Evolutionary conservation across 2,797 vertebrate species (phyloP).

Genomic region (Argya squamiceps): DNA sequence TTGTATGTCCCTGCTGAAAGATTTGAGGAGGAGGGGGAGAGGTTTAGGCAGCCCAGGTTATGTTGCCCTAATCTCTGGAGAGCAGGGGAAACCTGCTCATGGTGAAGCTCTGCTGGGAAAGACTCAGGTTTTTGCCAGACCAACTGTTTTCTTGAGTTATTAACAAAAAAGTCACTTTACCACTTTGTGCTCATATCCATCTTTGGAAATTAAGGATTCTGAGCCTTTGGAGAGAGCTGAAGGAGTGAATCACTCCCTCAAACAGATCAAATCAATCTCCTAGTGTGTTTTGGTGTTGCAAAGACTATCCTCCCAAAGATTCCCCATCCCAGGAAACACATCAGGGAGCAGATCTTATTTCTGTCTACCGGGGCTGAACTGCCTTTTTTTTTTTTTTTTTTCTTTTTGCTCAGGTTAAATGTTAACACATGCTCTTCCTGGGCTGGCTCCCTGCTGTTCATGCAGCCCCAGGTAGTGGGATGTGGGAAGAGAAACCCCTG

Average conservation of each 20-base stretch:
- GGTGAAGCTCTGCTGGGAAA: not conserved
- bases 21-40: fast-evolving
- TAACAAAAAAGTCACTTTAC: not conserved
- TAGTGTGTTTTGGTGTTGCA: not conserved
- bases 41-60: not conserved
- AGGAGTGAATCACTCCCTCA: not conserved
- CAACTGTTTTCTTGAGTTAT: not conserved
- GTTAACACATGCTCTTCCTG: not conserved
- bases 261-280: not conserved
- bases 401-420: not conserved
- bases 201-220: not conserved
- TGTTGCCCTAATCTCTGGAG: not conserved
- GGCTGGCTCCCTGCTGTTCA: not conserved
- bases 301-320: not conserved
- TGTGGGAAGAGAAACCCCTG: not conserved
- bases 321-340: not conserved
- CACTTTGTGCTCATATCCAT: not conserved
- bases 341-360: fast-evolving
- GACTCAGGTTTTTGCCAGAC: not conserved
- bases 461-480: not conserved
- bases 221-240: not conserved
- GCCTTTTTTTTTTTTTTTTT: not conserved
- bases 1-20: not conserved
- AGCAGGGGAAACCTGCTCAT: not conserved
- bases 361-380: not conserved